These are phyloP conservation scores for Labeo catla DNA, from an alignment of 2,113 vertebrate species.

Conservation along the genomic window DNA sequence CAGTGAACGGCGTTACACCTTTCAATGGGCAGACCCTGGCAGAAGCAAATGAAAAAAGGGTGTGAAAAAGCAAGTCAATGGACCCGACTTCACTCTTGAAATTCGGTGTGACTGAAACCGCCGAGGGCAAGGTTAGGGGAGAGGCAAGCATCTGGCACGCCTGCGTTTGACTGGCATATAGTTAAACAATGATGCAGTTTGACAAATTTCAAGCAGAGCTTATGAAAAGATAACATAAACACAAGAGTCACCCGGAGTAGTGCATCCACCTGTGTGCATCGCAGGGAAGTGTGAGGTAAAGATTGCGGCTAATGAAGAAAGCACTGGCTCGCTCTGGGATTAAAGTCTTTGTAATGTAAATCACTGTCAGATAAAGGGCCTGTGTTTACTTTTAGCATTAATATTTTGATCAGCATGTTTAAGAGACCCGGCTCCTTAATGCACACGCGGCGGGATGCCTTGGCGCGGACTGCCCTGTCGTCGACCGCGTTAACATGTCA, in stretches of 20 bases:
- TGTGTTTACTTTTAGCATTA: conserved; percentile 84
- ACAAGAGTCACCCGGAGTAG: conserved; percentile 79
- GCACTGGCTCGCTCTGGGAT: conserved; percentile 78
- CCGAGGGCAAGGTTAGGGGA: conserved; percentile 82
- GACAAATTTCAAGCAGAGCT: conserved; percentile 92
- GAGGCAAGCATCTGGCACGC: conserved; percentile 86
- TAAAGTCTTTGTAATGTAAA: conserved; percentile 85
- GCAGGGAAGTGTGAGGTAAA: conserved; percentile 86
- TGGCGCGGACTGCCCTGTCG: conserved; percentile 76
- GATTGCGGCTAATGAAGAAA: conserved; percentile 84
- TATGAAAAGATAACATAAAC: conserved; percentile 94
- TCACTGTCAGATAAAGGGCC: conserved; percentile 83
- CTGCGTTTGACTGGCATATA: conserved; percentile 84
- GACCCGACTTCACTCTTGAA: conserved; percentile 69
- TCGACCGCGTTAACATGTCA: conserved; percentile 84
- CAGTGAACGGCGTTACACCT: conserved; percentile 73
- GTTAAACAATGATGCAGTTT: conserved; percentile 94
- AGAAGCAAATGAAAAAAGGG: conserved; percentile 46
- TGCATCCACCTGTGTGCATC: conserved; percentile 87
- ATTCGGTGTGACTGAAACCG: conserved; percentile 79
- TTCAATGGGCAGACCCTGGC: conserved; percentile 66
- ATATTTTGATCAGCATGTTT: conserved; percentile 90
- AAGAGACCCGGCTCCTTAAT: conserved; percentile 87
- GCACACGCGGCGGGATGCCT: conserved; percentile 77
- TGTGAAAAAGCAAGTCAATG: conserved; percentile 37